These are phyloP conservation scores for Eulithis prunata DNA, from an alignment of 2,888 invertebrate genomes.

Conservation along the genomic window DNA sequence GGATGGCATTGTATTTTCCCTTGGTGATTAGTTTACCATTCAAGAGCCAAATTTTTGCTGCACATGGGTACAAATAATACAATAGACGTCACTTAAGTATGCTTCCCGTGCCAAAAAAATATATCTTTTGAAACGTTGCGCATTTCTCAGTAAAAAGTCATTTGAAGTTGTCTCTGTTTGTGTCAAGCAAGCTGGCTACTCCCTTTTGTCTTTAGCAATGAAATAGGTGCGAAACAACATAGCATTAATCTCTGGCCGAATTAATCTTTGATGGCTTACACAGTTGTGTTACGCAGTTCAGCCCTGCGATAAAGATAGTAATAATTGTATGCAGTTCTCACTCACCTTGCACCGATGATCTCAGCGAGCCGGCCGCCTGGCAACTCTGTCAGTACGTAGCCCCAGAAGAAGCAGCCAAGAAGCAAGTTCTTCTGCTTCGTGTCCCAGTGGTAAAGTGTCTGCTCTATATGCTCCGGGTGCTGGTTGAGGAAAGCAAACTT, in stretches of 20 bases:
- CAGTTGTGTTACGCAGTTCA: slow-evolving; percentile 3
- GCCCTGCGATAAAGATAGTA: background rate
- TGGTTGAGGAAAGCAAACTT: slow-evolving; percentile 43
- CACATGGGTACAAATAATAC: slow-evolving; percentile 15
- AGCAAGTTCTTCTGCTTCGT: slow-evolving; percentile 91
- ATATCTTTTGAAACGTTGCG: background rate
- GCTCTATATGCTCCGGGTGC: slow-evolving; percentile 76
- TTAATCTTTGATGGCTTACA: slow-evolving; percentile 9
- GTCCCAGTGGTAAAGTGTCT: slow-evolving; percentile 90
- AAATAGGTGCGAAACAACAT: background rate
- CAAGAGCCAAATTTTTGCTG: slow-evolving; percentile 45
- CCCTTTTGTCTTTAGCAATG: too few relatives aligned
- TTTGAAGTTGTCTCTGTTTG: background rate
- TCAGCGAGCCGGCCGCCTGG: slow-evolving; percentile 95
- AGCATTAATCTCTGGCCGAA: background rate
- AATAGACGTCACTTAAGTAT: slow-evolving; percentile 22
- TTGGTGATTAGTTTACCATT: slow-evolving; percentile 39
- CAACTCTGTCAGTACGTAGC: slow-evolving; percentile 94
- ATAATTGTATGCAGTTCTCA: slow-evolving; percentile 3
- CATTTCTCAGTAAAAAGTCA: background rate
- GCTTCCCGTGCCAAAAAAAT: slow-evolving; percentile 27
- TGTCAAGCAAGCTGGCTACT: too few relatives aligned
- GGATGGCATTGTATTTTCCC: slow-evolving; percentile 27
- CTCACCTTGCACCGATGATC: slow-evolving; percentile 85
- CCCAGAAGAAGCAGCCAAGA: slow-evolving; percentile 96